phyloP scores from a whole-genome alignment of 2,797 vertebrate genomes.

The Parauchenoglanis punctatus region DNA sequence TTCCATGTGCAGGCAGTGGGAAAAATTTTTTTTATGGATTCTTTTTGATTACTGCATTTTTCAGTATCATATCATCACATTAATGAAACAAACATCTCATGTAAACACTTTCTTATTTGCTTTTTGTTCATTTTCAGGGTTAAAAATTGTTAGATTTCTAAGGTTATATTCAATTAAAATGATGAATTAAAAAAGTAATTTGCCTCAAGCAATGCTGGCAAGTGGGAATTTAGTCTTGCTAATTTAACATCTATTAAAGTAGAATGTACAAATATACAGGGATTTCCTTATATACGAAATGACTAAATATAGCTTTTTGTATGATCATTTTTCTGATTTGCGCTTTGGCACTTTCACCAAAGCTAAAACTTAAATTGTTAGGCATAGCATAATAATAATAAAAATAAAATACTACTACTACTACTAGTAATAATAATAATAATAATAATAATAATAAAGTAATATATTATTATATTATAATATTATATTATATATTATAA shows the following conservation, averaged over 20 bases:
- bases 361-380: not conserved
- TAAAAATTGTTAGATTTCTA: not conserved
- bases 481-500: no score
- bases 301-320: not conserved
- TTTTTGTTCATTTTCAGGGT: not conserved
- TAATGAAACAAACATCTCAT: not conserved
- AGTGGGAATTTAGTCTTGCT: not conserved
- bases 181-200: not conserved
- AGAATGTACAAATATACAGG: not conserved
- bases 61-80: not conserved
- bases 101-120: not conserved
- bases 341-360: not conserved
- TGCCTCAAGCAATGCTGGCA: not conserved
- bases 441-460: slow-evolving; percentile 7
- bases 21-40: not conserved
- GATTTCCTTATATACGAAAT: not conserved
- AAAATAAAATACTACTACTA: not conserved
- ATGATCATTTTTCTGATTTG: not conserved
- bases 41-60: not conserved
- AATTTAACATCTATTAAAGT: not conserved
- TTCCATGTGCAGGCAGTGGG: not conserved
- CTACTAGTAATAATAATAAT: not conserved
- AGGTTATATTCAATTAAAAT: no score
- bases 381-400: slow-evolving; percentile 6
- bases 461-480: no score